Evolutionary conservation across 2,113 vertebrate species (phyloP).

Genomic region (Microcebus griseorufus): DNA sequence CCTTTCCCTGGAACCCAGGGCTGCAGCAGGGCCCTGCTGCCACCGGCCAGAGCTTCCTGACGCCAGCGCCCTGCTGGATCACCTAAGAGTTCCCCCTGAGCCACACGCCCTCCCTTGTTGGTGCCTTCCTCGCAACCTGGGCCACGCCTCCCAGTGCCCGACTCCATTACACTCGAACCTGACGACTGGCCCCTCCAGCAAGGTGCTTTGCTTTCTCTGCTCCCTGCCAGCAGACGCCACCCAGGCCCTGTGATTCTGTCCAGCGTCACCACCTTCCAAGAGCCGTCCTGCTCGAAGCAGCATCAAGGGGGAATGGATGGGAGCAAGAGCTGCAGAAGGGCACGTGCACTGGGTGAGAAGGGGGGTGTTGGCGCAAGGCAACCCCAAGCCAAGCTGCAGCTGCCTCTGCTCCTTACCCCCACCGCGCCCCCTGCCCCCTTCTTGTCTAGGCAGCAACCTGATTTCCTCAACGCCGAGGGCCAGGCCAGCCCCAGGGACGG

Average conservation of each 20-base stretch:
- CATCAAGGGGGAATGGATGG: neutral
- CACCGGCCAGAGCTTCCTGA: neutral
- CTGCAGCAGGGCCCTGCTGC: neutral
- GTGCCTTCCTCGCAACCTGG: no score
- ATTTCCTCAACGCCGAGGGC: neutral
- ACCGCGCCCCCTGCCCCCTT: rapidly evolving
- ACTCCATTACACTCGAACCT: neutral
- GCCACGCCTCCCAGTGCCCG: no score
- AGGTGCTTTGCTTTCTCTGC: neutral
- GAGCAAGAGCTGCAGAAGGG: neutral
- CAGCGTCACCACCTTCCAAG: neutral
- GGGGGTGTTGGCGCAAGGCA: neutral
- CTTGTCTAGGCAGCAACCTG: neutral
- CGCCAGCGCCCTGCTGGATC: no score
- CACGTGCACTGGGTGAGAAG: neutral
- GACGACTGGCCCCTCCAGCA: neutral
- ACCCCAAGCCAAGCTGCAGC: neutral
- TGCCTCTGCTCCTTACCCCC: neutral
- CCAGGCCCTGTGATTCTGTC: neutral
- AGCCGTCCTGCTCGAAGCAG: neutral
- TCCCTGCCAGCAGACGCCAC: neutral
- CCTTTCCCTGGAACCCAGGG: neutral
- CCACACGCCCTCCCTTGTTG: neutral
- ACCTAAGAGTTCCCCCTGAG: neutral
- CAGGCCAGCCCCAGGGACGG: neutral